phyloP scores from a whole-genome alignment of 2,888 invertebrate genomes.

The Pterostichus niger region DNA sequence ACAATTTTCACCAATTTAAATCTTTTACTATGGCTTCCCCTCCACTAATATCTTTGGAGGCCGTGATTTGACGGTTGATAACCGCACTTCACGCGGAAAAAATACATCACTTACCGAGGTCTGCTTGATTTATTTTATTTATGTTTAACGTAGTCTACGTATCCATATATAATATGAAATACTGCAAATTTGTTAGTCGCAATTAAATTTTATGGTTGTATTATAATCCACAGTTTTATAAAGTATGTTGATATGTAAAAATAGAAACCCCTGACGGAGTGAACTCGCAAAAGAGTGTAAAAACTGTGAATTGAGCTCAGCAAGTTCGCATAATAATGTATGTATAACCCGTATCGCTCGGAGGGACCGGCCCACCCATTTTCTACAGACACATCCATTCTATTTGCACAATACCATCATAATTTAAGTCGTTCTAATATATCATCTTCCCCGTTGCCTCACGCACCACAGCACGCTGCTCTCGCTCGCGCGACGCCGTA shows the following conservation, averaged over 20 bases:
- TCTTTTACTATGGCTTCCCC: no score
- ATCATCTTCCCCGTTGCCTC: slow-evolving; percentile 51
- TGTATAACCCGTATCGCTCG: slow-evolving; percentile 28
- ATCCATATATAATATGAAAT: no score
- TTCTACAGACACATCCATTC: slow-evolving; percentile 64
- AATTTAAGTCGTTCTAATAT: slow-evolving; percentile 64
- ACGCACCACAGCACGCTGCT: background rate
- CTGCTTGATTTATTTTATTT: no score
- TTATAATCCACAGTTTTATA: background rate
- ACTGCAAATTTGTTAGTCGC: background rate
- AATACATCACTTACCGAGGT: no score
- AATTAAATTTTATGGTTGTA: slow-evolving; percentile 25
- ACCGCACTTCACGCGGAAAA: no score
- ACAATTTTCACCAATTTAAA: no score
- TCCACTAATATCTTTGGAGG: no score
- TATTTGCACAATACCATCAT: slow-evolving; percentile 66
- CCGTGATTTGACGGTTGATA: no score
- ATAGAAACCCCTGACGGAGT: background rate
- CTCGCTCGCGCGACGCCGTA: slow-evolving; percentile 9
- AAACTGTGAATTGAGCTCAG: no score
- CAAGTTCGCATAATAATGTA: slow-evolving; percentile 26
- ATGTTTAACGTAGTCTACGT: no score
- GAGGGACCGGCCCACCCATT: slow-evolving; percentile 60
- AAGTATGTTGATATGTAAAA: background rate
- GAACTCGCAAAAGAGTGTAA: background rate